Evolutionary conservation across 2,797 vertebrate species (phyloP), one percentile per base, ranked within the genome.

Genomic region (Syngnathus rostellatus): DNA sequence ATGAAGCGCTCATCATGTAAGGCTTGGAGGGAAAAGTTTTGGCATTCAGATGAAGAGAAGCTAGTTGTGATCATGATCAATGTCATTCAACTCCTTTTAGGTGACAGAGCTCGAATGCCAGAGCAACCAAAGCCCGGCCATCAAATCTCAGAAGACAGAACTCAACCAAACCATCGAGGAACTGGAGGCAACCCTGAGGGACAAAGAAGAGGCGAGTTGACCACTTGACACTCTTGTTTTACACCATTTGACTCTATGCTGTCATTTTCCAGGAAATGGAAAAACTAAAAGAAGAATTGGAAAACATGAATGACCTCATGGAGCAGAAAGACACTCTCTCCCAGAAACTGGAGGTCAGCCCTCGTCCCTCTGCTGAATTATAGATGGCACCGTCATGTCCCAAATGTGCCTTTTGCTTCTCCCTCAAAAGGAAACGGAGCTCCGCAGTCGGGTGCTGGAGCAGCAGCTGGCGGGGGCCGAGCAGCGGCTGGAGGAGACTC

Each of bases 101-200:
- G 97, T 99, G 86, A 98, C 96, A 2, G 97, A 99, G 76, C 92
- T 99, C 25, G 97, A 99, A 79, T 98, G 95, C 86, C 93, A 96
- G 84, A 98, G 95, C 83, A 95, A 90, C 86, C 97, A 99, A 92
- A 93, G 91, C 71, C 96, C 95, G 66, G 96, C 91, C 31, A 95
- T 99, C 72, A 97, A 98, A 86, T 94, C 94, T 68, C 95, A 98
- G 80, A 99, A 99, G 92, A 93, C 94, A 40, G 97, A 99, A 79
- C 89, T 99, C 78, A 99, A 95, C 85, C 94, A 98, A 90, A 99
- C 95, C 72, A 98, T 99, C 83, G 96, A 99, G 84, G 96, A 99
- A 77, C 86, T 99, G 77, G 96, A 98, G 77, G 86, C 89, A 40
- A 92, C 92, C 0, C 82, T 98, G 79, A 94, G 95, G 88, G 92